phyloP scores from a whole-genome alignment of 2,113 vertebrate genomes.

The Phalacrocorax pelagicus region DNA sequence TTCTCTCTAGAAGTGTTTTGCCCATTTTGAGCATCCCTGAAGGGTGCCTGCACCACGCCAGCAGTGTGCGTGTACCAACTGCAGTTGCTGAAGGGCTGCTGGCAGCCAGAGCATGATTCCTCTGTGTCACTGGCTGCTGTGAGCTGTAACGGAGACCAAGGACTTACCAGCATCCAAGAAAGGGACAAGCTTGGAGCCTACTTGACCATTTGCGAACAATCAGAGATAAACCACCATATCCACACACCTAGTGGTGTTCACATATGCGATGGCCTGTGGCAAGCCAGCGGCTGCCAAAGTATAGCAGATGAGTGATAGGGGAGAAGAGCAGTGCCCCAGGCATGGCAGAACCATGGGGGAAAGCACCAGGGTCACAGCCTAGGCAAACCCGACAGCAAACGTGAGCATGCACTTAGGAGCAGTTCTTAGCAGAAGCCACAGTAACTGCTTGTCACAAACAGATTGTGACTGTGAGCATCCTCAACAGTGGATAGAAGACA shows the following conservation, averaged over 20 bases:
- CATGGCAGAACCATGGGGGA: rapidly evolving
- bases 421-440: neutral
- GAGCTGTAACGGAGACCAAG: neutral
- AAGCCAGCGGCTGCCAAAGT: neutral
- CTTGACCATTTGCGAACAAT: neutral
- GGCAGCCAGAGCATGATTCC: neutral
- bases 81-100: neutral
- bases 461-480: neutral
- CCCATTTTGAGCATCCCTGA: neutral
- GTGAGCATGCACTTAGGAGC: rapidly evolving
- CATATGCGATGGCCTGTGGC: rapidly evolving
- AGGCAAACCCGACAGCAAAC: neutral
- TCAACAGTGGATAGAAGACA: rapidly evolving
- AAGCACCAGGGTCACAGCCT: rapidly evolving
- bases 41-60: neutral
- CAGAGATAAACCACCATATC: neutral
- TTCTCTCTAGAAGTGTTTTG: neutral
- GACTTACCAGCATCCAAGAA: neutral
- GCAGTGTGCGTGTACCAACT: rapidly evolving
- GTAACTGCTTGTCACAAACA: rapidly evolving
- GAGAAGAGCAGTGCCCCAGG: neutral
- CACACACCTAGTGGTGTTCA: neutral
- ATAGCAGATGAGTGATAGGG: rapidly evolving
- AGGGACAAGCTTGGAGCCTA: neutral
- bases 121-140: neutral